Evolutionary conservation across 1,140 invertebrate species (phyloP).

Genomic region (Trachymyrmex cornetzi): DNA sequence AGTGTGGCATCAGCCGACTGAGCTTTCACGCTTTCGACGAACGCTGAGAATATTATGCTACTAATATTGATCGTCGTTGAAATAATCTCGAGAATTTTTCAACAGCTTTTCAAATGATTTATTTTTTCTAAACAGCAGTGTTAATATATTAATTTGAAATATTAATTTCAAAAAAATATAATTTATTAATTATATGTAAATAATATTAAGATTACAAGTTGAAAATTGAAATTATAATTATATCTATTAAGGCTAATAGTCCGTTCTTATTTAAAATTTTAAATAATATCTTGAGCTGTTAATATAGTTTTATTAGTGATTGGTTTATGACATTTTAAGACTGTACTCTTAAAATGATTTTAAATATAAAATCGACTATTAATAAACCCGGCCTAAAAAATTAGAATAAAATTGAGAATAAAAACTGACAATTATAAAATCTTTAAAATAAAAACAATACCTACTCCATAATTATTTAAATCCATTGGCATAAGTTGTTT

Average conservation of each 20-base stretch:
- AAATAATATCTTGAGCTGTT: too few species aligned
- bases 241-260: neutral
- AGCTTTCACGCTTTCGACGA: constrained; percentile 8
- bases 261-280: too few species aligned
- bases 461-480: neutral
- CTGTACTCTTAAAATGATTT: too few species aligned
- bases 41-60: constrained; percentile 11
- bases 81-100: neutral
- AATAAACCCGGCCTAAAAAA: neutral
- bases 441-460: neutral
- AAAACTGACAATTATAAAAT: neutral
- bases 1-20: constrained; percentile 51
- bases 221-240: neutral
- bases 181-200: neutral
- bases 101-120: neutral
- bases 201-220: too few species aligned
- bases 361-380: too few species aligned
- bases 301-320: too few species aligned
- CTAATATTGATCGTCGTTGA: neutral
- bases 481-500: constrained; percentile 35
- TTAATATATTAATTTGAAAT: neutral
- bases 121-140: neutral
- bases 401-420: neutral
- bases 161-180: neutral
- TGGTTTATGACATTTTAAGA: too few species aligned